Base-by-base conservation (phyloP, 2,888 invertebrate species). In the Mechanitis messenoides region DNA sequence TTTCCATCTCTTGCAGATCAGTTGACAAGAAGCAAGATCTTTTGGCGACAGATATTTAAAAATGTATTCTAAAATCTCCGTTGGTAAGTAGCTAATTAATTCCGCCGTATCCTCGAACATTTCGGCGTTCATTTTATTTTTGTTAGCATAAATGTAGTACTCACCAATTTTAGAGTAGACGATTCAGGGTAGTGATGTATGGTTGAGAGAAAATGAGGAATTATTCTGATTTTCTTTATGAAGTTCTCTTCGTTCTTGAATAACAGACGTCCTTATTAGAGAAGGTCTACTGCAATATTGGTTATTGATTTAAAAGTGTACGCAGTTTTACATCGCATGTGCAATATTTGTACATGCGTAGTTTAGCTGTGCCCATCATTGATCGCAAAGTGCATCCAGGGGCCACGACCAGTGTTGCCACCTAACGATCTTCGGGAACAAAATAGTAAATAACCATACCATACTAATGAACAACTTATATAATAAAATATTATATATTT, bases 351-450 rank as follows among this genome's bases (percentile, higher is more conserved):
- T 50, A 50, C 50, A 50, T 50, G 50, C 50, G 50, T 42, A 31
- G 31, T 50, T 28, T 28, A 31, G 50, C 28, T 31, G 9, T 31
- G 20, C 20, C 11, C 50, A 31, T 31, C 31, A 50, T 50, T 50
- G 50, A 50, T 50, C 50, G 50, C 50, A 31, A 50, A 50, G 50
- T 50, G 50, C 50, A 50, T 50, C 50, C 50, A 7, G 31, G 50
- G 31, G 7, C 50, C 50, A 31, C 9, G 31, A 50, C 11, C 3
- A 50, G 31, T 50, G 31, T 50, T 50, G 31, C 50, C 50, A 50
- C 3, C 9, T 42, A 3, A 42, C 42, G 42, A 42, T 6, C 9
- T 7, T 42, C 9, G 6, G 6, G 9, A 42, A 42, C 11, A 9
- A 3, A 9, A 42, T 9, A 42, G 3, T 42, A 42, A 42, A 42